Conservation (phyloP, 35 echinoderm and acorn worm species). For the Apostichopus parvimensis region DNA sequence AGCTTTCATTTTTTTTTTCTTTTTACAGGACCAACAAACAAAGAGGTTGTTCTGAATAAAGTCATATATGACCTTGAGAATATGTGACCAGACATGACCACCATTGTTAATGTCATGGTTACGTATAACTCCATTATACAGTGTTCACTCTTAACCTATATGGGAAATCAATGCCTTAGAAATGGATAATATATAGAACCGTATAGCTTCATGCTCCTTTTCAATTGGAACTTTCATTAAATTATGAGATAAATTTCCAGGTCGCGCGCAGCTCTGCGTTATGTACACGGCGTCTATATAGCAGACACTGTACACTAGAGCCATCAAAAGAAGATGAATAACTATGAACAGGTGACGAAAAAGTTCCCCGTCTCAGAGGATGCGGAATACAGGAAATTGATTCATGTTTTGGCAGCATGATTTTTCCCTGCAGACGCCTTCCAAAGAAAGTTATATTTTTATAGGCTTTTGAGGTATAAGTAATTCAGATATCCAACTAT, state of each 20-base stretch:
- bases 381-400: conserved; percentile 39
- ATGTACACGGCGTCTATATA: neutral
- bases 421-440: conserved; percentile 4
- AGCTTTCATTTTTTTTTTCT: too few species aligned
- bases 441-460: conserved; percentile 8
- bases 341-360: conserved; percentile 20
- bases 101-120: neutral
- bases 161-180: conserved; percentile 12
- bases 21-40: too few species aligned
- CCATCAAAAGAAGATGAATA: neutral
- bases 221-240: conserved; percentile 38
- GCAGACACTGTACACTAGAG: neutral
- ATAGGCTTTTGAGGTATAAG: neutral
- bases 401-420: conserved; percentile 40
- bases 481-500: neutral
- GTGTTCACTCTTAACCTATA: conserved; percentile 7
- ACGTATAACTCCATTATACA: neutral
- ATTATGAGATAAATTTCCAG: conserved; percentile 10
- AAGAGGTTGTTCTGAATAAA: too few species aligned
- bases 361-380: neutral
- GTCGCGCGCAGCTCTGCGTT: conserved; percentile 12
- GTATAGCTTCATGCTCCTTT: neutral
- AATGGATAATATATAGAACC: neutral
- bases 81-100: too few species aligned
- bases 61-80: too few species aligned